Conservation (phyloP, 1,140 invertebrate species). For the Ips nitidus region DNA sequence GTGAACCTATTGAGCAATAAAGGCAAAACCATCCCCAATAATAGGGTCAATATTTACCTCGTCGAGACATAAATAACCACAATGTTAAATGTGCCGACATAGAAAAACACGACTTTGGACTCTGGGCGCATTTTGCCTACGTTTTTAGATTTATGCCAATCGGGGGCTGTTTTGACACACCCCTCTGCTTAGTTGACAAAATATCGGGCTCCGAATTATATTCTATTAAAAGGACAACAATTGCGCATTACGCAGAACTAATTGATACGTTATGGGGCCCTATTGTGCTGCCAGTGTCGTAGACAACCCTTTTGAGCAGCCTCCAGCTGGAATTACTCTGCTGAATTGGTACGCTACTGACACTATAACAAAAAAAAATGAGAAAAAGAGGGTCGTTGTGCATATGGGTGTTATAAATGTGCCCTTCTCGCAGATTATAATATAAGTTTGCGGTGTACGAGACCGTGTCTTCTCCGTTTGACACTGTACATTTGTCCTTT, state of each 20-base stretch:
- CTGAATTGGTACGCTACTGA: constrained; percentile 1
- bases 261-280: constrained; percentile 40
- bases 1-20: too few species aligned
- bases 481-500: constrained; percentile 33
- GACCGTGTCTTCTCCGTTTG: constrained; percentile 26
- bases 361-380: constrained; percentile 20
- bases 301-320: neutral
- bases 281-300: constrained; percentile 23
- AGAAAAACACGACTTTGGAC: constrained; percentile 33
- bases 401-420: constrained; percentile 30
- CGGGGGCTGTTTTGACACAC: constrained; percentile 38
- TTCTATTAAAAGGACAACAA: constrained; percentile 41
- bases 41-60: constrained; percentile 32
- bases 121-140: constrained; percentile 16
- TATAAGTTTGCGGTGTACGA: constrained; percentile 23
- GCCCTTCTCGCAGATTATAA: constrained; percentile 15
- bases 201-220: constrained; percentile 36
- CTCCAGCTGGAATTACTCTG: too few species aligned
- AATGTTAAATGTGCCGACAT: constrained; percentile 34
- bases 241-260: constrained; percentile 42
- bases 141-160: constrained; percentile 31
- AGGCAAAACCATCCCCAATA: neutral
- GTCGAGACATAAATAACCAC: constrained; percentile 18
- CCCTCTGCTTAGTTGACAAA: constrained; percentile 43
- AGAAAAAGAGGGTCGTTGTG: constrained; percentile 20